phyloP scores from a whole-genome alignment of 2,888 invertebrate genomes.

The Labia minor region DNA sequence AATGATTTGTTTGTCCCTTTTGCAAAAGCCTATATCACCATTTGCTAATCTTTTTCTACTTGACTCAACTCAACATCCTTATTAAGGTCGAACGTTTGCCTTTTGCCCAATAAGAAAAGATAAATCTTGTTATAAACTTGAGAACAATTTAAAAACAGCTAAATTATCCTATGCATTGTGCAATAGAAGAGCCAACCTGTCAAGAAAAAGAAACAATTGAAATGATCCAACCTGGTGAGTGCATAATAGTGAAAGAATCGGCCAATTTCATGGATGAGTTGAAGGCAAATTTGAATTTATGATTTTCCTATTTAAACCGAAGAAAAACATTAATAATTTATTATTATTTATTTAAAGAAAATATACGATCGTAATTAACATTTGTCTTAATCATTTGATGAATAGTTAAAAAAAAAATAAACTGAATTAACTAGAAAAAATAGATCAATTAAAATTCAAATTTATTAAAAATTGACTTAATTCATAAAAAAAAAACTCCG shows the following conservation, averaged over 20 bases:
- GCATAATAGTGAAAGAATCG: neutral
- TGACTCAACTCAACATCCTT: neutral
- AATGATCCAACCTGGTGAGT: neutral
- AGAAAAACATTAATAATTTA: neutral
- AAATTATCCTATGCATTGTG: neutral
- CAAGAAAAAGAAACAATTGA: constrained; percentile 2
- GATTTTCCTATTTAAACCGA: neutral
- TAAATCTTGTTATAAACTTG: neutral
- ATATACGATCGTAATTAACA: too few species aligned
- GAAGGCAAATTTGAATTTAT: constrained; percentile 6
- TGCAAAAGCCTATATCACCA: too few species aligned
- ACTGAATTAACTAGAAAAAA: too few species aligned
- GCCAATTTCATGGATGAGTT: constrained; percentile 13
- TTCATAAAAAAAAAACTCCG: too few species aligned
- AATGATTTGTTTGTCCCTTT: too few species aligned
- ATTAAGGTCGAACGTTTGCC: neutral
- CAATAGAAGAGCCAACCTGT: neutral
- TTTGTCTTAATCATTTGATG: too few species aligned
- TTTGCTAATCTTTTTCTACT: too few species aligned
- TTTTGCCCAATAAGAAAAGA: constrained; percentile 1
- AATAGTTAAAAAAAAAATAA: too few species aligned
- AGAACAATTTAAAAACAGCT: constrained; percentile 4
- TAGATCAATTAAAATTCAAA: too few species aligned
- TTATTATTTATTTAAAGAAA: too few species aligned
- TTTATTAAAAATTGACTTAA: too few species aligned